phyloP scores from a whole-genome alignment of 2,113 vertebrate genomes.

The Taxidea taxus region DNA sequence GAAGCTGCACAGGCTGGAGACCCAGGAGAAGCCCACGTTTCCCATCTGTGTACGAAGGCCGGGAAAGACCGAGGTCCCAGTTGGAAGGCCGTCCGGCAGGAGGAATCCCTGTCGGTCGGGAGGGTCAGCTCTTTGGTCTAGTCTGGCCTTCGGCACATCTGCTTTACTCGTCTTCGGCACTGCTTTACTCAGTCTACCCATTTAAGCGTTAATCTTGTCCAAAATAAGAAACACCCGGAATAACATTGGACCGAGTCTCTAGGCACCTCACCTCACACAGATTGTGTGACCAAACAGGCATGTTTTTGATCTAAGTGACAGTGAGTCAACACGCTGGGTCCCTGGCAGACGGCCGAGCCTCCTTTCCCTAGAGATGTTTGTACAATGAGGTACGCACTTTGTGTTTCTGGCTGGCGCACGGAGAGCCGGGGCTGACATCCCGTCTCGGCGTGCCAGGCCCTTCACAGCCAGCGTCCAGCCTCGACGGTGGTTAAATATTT shows the following conservation, averaged over 20 bases:
- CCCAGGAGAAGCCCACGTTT: background rate
- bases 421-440: background rate
- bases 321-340: background rate
- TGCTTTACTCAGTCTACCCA: background rate
- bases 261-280: background rate
- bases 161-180: too few relatives aligned
- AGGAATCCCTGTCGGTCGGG: background rate
- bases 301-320: background rate
- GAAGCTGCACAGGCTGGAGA: background rate
- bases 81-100: background rate
- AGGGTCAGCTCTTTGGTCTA: background rate
- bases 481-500: background rate
- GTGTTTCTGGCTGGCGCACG: background rate
- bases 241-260: background rate
- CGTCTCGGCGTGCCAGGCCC: too few relatives aligned
- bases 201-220: background rate
- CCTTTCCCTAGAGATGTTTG: background rate
- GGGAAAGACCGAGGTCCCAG: background rate
- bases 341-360: background rate
- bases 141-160: background rate
- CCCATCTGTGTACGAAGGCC: background rate
- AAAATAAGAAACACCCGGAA: background rate
- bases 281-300: background rate
- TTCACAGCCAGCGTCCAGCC: background rate
- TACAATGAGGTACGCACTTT: background rate